Base-by-base conservation (phyloP, 2,797 vertebrate genomes). In the Myiothlypis chrysogaster region DNA sequence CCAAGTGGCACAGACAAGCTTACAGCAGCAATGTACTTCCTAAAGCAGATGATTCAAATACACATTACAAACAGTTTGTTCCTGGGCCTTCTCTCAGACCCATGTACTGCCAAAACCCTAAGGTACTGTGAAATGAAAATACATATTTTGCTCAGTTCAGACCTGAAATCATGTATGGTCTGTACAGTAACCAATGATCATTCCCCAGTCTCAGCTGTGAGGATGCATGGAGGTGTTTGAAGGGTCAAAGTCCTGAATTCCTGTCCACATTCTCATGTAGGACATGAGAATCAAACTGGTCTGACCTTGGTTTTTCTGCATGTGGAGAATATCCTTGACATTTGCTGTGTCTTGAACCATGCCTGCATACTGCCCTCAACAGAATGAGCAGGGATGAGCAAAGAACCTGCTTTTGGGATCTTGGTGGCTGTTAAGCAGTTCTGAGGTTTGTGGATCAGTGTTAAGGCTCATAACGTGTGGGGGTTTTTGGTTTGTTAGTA, bases 201-300 rank as follows among this genome's bases (percentile, higher is more conserved):
- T 35, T 44, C 8, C 23, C 25, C 59, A 52, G 41, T 47, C 25
- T 59, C 15, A 49, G 32, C 35, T 8, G 8, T 25, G 24, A 84
- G 3, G 15, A 9, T 4, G 1, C 0, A 0, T 23, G 44, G 23
- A 60, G 27, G 8, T 56, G 32, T 56, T 60, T 28, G 63, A 64
- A 8, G 44, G 10, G 22, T 53, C 34, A 60, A 52, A 72, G 14
- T 14, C 16, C 52, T 43, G 21, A 70, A 44, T 55, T 55, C 52
- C 52, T n/a, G 32, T 22, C 20, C 20, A n/a, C 20, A 55, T n/a
- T 55, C 6, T 55, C 52, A 9, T 55, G 5, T 20, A 56, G 41
- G 14, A 68, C 2, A 46, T 4, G 32, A 16, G 17, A 88, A 78
- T 37, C n/a, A 83, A 53, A 64, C 15, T 56, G 15, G 4, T n/a